phyloP scores from a whole-genome alignment of 2,797 vertebrate species.

The Schizopygopsis pylzovi region DNA sequence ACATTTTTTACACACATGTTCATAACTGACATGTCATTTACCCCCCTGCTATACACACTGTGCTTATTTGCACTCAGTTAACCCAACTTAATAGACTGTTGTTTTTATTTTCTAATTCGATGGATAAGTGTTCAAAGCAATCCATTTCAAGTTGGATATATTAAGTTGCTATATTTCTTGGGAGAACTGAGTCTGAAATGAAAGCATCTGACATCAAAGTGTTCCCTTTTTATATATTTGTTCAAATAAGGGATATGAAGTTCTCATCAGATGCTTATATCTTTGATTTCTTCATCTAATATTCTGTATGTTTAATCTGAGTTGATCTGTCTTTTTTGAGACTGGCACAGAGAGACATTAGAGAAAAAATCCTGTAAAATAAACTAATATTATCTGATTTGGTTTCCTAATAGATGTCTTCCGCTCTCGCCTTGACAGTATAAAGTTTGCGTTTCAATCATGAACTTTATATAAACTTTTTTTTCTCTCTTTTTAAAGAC shows the following conservation, averaged over 20 bases:
- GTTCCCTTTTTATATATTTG: slow-evolving; percentile 38
- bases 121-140: slow-evolving; percentile 43
- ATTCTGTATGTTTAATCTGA: slow-evolving; percentile 48
- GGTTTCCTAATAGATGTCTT: slow-evolving; percentile 31
- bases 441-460: slow-evolving; percentile 23
- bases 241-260: slow-evolving; percentile 46
- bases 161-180: slow-evolving; percentile 46
- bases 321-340: slow-evolving; percentile 30
- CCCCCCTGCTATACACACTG: neutral
- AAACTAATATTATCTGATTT: slow-evolving; percentile 46
- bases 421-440: neutral
- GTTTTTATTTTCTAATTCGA: slow-evolving; percentile 34
- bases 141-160: neutral
- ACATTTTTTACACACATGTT: neutral
- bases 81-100: neutral
- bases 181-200: slow-evolving; percentile 49
- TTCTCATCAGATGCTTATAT: slow-evolving; percentile 41
- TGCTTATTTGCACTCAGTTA: neutral
- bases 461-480: neutral
- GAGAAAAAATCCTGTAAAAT: slow-evolving; percentile 50
- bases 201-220: slow-evolving; percentile 57
- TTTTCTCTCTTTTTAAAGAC: neutral
- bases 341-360: slow-evolving; percentile 21
- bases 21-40: neutral
- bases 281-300: slow-evolving; percentile 48